These are phyloP conservation scores for Actinostola sp. DNA, from an alignment of 92 coral and sea anemone genomes.

Conservation along the genomic window DNA sequence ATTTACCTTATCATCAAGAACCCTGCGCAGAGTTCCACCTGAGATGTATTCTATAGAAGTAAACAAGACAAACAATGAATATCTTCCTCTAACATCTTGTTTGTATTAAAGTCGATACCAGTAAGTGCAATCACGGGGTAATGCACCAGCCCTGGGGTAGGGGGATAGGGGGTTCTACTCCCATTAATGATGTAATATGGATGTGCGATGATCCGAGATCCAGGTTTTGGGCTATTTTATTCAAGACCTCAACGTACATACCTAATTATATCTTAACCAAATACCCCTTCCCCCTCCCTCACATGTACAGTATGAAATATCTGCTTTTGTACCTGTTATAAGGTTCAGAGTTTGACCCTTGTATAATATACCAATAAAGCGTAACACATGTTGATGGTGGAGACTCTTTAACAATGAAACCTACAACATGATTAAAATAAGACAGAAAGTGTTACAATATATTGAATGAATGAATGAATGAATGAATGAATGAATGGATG, in stretches of 20 bases:
- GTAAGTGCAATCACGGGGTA: too few species aligned
- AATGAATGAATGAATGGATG: not conserved
- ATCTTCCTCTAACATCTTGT: not conserved
- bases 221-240: too few species aligned
- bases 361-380: slow-evolving; percentile 91
- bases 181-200: too few species aligned
- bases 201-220: too few species aligned
- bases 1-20: slow-evolving; percentile 92
- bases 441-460: too few species aligned
- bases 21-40: slow-evolving; percentile 82
- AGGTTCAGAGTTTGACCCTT: slow-evolving; percentile 82
- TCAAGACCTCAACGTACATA: too few species aligned
- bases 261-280: too few species aligned
- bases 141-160: too few species aligned
- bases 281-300: too few species aligned
- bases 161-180: too few species aligned
- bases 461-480: too few species aligned
- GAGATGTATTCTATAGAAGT: slow-evolving; percentile 68
- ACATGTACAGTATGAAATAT: too few species aligned
- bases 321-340: slow-evolving; percentile 80
- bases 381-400: slow-evolving; percentile 86
- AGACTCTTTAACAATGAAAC: slow-evolving; percentile 91
- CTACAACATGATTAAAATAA: slow-evolving; percentile 24
- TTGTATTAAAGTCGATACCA: not conserved
- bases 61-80: not conserved